Conservation (phyloP, 1,140 invertebrate genomes). For the Nebria ingens region DNA sequence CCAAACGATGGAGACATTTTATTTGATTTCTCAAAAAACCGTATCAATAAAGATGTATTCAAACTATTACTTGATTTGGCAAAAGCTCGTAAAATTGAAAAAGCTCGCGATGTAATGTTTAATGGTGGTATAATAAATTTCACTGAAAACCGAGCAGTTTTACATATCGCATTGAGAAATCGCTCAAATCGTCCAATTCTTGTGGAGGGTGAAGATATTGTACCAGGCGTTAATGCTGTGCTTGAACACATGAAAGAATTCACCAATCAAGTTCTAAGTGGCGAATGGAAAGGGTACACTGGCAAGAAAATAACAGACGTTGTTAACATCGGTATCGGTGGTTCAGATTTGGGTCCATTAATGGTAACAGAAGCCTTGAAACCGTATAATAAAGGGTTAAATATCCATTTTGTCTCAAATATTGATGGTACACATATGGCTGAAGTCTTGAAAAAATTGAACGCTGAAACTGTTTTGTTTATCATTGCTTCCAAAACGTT, state of each 20-base stretch:
- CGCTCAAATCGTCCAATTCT: slow-evolving; percentile 64
- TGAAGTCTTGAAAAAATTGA: slow-evolving; percentile 82
- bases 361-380: slow-evolving; percentile 99
- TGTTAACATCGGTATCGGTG: slow-evolving; percentile 99
- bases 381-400: slow-evolving; percentile 77
- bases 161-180: slow-evolving; percentile 92
- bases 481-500: slow-evolving; percentile 99
- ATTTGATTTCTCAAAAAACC: slow-evolving; percentile 94
- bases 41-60: slow-evolving; percentile 70
- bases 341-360: slow-evolving; percentile 94
- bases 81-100: slow-evolving; percentile 68
- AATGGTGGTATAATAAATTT: slow-evolving; percentile 93
- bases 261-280: slow-evolving; percentile 57
- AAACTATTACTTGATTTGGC: slow-evolving; percentile 72
- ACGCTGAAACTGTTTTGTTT: slow-evolving; percentile 91
- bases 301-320: slow-evolving; percentile 95
- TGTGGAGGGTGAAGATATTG: slow-evolving; percentile 87
- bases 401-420: slow-evolving; percentile 97
- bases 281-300: slow-evolving; percentile 52
- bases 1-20: slow-evolving; percentile 81
- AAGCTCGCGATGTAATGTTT: slow-evolving; percentile 89
- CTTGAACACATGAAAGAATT: slow-evolving; percentile 94
- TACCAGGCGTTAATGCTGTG: slow-evolving; percentile 86
- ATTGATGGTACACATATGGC: slow-evolving; percentile 98
- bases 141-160: slow-evolving; percentile 85